Conservation (phyloP, 1,140 invertebrate genomes). For the Andricus grossulariae region DNA sequence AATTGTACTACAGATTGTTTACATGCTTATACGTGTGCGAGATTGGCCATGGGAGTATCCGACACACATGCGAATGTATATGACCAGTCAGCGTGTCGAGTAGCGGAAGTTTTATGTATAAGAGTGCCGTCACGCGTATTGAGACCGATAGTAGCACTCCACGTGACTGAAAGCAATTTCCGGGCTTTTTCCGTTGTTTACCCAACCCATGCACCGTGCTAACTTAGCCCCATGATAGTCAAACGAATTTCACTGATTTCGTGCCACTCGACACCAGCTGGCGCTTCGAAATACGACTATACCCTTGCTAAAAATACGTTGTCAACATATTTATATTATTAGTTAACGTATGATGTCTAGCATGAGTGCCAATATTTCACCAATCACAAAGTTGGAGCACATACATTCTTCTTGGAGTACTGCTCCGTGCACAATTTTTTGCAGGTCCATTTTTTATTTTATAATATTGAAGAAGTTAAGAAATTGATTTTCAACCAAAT, state of each 20-base stretch:
- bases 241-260: constrained; percentile 49
- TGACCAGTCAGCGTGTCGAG: background rate
- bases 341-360: no score
- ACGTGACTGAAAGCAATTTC: constrained; percentile 47
- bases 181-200: constrained; percentile 46
- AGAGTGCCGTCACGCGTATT: constrained; percentile 17
- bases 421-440: no score
- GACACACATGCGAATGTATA: background rate
- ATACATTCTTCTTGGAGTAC: no score
- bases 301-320: background rate
- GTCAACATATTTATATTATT: background rate
- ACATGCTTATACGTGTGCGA: background rate
- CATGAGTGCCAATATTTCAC: no score
- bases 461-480: no score
- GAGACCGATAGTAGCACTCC: constrained; percentile 36
- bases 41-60: background rate
- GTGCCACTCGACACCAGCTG: constrained; percentile 33
- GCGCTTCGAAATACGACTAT: background rate
- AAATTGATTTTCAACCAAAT: no score
- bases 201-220: constrained; percentile 34
- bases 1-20: constrained; percentile 1
- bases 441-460: no score
- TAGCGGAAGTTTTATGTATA: background rate
- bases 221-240: constrained; percentile 42
- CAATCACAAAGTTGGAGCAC: no score